phyloP scores from a whole-genome alignment of 30 jellyfish, hydroid and myxozoan species.

The Morbakka virulenta region DNA sequence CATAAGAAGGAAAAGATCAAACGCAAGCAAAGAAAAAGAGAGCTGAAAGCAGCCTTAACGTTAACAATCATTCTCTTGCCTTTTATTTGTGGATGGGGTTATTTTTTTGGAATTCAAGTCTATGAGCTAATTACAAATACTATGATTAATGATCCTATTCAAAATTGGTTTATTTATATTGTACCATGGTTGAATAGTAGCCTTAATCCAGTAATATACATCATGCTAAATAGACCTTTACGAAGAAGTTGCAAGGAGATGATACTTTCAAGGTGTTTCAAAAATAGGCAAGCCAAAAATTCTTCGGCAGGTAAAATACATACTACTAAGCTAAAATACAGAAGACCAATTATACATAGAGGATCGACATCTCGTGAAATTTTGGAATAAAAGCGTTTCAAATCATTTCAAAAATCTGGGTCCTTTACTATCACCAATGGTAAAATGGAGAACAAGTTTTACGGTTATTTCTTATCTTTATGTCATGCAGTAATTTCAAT shows the following conservation, averaged over 20 bases:
- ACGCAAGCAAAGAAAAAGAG: slow-evolving; percentile 31
- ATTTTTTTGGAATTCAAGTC: slow-evolving; percentile 67
- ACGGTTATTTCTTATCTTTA: too few species aligned
- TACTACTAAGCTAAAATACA: too few species aligned
- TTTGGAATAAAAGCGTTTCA: too few species aligned
- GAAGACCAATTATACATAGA: too few species aligned
- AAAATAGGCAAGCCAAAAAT: too few species aligned
- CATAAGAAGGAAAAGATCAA: neutral
- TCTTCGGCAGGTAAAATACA: too few species aligned
- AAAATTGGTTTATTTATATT: slow-evolving; percentile 53
- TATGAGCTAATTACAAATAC: slow-evolving; percentile 55
- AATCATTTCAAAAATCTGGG: too few species aligned
- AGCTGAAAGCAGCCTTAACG: slow-evolving; percentile 50
- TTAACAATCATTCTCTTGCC: slow-evolving; percentile 70
- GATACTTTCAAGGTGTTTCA: too few species aligned
- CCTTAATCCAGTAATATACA: slow-evolving; percentile 70
- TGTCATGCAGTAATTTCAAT: too few species aligned
- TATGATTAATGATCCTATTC: slow-evolving; percentile 22
- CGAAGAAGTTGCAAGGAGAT: slow-evolving; percentile 57
- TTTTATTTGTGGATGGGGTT: slow-evolving; percentile 81
- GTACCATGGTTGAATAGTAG: slow-evolving; percentile 85
- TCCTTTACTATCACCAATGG: too few species aligned
- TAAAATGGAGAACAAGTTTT: too few species aligned
- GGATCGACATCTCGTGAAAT: too few species aligned
- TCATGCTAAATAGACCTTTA: slow-evolving; percentile 52